These are phyloP conservation scores for Trichechus manatus DNA, from an alignment of 2,113 vertebrate genomes.

Conservation along the genomic window DNA sequence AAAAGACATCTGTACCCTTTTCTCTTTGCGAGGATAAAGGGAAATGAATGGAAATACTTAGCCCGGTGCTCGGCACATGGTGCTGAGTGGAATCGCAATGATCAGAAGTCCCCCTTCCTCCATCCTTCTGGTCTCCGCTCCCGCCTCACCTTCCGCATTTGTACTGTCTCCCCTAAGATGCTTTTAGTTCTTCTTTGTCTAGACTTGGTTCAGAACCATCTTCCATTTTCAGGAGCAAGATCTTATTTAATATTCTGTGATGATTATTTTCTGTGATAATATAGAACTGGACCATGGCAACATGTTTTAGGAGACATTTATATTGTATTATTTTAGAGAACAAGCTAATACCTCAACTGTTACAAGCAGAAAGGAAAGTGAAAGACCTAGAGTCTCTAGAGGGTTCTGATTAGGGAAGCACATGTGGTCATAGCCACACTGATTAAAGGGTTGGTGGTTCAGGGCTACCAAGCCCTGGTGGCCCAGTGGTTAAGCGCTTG, in stretches of 20 bases:
- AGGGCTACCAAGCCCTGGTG: neutral
- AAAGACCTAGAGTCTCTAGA: neutral
- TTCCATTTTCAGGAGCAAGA: constrained; percentile 47
- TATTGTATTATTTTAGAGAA: constrained; percentile 16
- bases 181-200: constrained; percentile 28
- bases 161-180: neutral
- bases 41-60: neutral
- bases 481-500: neutral
- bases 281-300: constrained; percentile 5
- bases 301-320: neutral
- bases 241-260: constrained; percentile 43
- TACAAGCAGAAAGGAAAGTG: neutral
- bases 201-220: neutral
- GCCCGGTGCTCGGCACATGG: neutral
- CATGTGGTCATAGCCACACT: neutral
- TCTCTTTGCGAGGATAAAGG: neutral
- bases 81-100: neutral
- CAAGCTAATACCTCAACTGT: neutral
- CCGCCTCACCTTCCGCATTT: neutral
- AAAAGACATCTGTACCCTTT: neutral
- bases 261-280: constrained; percentile 35
- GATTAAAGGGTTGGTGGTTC: neutral
- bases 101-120: too few relatives aligned
- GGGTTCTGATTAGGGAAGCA: neutral
- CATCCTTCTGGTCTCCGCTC: neutral